These are phyloP conservation scores for Rhinichthys osculus DNA, from an alignment of 2,797 vertebrate species.

Conservation along the genomic window DNA sequence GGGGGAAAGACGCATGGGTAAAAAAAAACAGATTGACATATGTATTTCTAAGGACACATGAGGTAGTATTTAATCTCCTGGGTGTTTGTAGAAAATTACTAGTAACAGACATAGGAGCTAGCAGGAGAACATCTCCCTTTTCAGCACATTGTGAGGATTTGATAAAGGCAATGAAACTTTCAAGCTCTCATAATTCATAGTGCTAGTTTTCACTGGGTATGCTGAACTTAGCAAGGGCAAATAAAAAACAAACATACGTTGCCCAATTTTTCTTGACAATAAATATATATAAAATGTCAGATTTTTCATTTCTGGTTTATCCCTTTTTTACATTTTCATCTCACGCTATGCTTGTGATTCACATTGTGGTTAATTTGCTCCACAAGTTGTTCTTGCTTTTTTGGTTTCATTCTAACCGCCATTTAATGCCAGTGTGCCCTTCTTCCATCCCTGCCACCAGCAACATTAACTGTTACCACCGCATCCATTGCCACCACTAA, in stretches of 20 bases:
- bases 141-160: background rate
- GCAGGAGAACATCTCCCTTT: background rate
- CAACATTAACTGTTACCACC: conserved; percentile 83
- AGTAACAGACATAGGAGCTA: background rate
- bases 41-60: background rate
- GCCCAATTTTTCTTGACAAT: background rate
- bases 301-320: background rate
- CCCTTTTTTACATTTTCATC: conserved; percentile 6
- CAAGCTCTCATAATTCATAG: background rate
- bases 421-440: conserved; percentile 69
- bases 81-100: background rate
- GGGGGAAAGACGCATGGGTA: background rate
- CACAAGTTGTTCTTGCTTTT: conserved; percentile 42
- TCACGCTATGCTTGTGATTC: conserved; percentile 32
- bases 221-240: background rate
- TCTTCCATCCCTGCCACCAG: conserved; percentile 85
- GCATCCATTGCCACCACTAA: conserved; percentile 86
- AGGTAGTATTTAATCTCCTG: background rate
- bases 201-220: background rate
- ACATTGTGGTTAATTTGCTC: conserved; percentile 37
- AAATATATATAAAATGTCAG: background rate
- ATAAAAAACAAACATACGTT: background rate
- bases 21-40: background rate
- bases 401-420: conserved; percentile 37
- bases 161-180: background rate